These are phyloP conservation scores for Pristis pectinata DNA, from an alignment of 2,797 vertebrate species.

Conservation along the genomic window DNA sequence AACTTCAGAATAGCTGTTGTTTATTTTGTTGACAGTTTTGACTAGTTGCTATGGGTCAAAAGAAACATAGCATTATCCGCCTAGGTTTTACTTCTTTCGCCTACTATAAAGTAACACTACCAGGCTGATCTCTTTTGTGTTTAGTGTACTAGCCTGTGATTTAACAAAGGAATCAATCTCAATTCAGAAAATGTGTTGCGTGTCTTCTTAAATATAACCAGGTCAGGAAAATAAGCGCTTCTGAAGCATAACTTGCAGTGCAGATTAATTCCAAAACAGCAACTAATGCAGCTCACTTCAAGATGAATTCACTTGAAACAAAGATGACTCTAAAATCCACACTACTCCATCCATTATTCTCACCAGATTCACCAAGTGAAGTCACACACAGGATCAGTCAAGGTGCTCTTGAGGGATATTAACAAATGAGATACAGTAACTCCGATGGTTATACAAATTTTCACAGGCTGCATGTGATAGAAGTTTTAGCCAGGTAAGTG, in stretches of 20 bases:
- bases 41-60: not conserved
- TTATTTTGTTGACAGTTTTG: conserved; percentile 1
- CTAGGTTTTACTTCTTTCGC: not conserved
- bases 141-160: not conserved
- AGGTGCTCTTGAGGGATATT: not conserved
- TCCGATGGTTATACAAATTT: too few species aligned
- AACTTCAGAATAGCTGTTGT: not conserved
- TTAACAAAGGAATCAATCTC: not conserved
- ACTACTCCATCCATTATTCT: not conserved
- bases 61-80: not conserved
- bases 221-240: not conserved
- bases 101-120: conserved; percentile 13
- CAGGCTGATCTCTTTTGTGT: not conserved
- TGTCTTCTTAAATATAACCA: not conserved
- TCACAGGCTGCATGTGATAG: too few species aligned
- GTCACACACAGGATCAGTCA: not conserved
- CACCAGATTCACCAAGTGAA: not conserved
- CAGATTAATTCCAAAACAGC: not conserved
- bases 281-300: not conserved
- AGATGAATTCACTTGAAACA: not conserved
- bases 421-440: not conserved
- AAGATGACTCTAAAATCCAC: not conserved
- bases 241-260: not conserved
- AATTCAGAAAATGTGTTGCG: not conserved
- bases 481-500: too few species aligned